Base-by-base conservation (phyloP, 2,797 vertebrate species). In the Onychomys leucogaster region DNA sequence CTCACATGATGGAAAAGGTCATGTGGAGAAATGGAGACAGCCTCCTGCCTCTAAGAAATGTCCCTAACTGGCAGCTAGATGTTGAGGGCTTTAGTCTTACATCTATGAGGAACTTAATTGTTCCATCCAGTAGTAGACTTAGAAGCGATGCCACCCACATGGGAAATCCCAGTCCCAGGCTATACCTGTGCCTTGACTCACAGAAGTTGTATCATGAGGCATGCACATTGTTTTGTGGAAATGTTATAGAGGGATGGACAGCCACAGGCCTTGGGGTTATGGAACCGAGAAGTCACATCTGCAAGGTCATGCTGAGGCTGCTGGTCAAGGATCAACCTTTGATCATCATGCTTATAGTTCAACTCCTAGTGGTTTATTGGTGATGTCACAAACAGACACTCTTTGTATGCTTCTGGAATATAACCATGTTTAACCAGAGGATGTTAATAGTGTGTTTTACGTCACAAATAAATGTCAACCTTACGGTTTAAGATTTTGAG, bases 401-500 rank as follows among this genome's bases (percentile, higher is more conserved):
- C 32, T 13, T 4, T 21, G 19, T 27, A 34, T 32, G 23, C 49
- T 93, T 87, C 21, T 57, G 57, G 57, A 69, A 75, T 71, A n/a
- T 67, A 93, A 75, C 21, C 55, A 52, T 29, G 5, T 25, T 83
- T 78, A 91, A n/a, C 29, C 49, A 77, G 83, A 63, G 61, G 23
- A 29, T 52, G 76, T 57, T 41, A 88, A 43, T 55, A 25, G 13
- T 81, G 13, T 89, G 16, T 34, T 82, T 78, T 80, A 71, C 76
- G 27, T 43, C 16, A 71, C 46, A 78, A 27, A 52, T 86, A 91
- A 91, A 76, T 61, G 29, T 23, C 85, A 83, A 27, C 43, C 27
- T 2, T 71, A 65, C 59, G 57, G 8, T 57, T 95, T 90, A 92
- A 80, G 27, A 19, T 34, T 89, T 96, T 83, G 83, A 81, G 92